Evolutionary conservation across 2,113 vertebrate genomes (phyloP), one percentile per base, ranked within the genome.

Genomic region (Carassius auratus): DNA sequence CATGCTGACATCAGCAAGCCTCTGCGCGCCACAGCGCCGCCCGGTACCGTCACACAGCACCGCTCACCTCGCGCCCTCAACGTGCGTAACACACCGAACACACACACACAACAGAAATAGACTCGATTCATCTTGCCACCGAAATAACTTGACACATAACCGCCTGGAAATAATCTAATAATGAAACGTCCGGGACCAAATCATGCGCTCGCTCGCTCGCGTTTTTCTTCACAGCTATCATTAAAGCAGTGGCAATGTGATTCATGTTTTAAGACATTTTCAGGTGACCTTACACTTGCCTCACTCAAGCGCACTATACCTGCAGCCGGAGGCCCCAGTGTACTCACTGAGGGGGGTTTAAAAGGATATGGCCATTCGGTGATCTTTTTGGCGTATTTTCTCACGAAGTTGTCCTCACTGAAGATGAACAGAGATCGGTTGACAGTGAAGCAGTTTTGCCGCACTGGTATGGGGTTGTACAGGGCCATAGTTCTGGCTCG

Each of bases 301-400:
- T 36, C 48, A 64, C 33, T 42, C 84, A 71, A 69, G 76, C 45
- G 36, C 45, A 71, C 64, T 36, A 5, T 87, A 74, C 64, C 75
- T 73, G 62, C 57, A 79, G n/a, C 17, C 14, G 76, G 30, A 76
- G 83, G 74, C 82, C 76, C n/a, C 33, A 45, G 38, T 14, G 50
- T 82, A 61, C 14, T 71, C 76, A 48, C 74, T 64, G 55, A 87
- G 87, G 85, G 85, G 59, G 21, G 42, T 79, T 77, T 84, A 64
- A 93, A 96, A 99, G 97, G 97, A 99, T 99, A 99, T 99, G 97
- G 97, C 97, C 97, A 99, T 96, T 99, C 97, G 95, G 97, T 99
- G 96, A 99, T 99, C 95, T 97, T 98, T 96, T 98, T 99, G n/a
- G 98, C 98, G 96, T 98, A 98, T 96, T 99, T 99, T 94, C 98